Evolutionary conservation across 2,888 invertebrate genomes (phyloP).

Genomic region (Coronaproctus castanopsis): DNA sequence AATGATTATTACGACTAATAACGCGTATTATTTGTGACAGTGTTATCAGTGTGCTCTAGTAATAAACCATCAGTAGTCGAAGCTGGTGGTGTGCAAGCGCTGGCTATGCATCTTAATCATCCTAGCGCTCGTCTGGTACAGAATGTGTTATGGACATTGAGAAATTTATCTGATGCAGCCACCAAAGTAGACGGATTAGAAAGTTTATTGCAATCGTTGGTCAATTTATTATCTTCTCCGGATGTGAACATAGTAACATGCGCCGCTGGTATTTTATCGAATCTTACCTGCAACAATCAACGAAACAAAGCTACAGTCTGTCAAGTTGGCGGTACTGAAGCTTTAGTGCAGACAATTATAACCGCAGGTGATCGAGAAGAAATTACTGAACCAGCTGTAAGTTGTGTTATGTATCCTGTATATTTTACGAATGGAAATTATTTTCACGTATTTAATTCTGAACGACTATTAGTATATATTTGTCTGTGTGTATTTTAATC

Average conservation of each 20-base stretch:
- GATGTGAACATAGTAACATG: conserved; percentile 96
- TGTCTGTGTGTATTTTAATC: no score
- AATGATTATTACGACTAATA: no score
- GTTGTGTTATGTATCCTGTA: no score
- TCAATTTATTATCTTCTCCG: conserved; percentile 71
- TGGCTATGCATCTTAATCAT: conserved; percentile 87
- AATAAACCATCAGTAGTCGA: conserved; percentile 97
- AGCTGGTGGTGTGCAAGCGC: conserved; percentile 92
- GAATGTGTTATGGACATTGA: conserved; percentile 91
- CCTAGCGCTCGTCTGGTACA: conserved; percentile 83
- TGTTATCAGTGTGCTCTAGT: conserved; percentile 90
- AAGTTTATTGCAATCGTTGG: conserved; percentile 63
- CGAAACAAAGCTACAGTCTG: conserved; percentile 66
- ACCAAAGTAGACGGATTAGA: conserved; percentile 82
- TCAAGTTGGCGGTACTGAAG: conserved; percentile 82
- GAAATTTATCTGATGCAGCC: conserved; percentile 95
- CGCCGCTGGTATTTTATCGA: conserved; percentile 93
- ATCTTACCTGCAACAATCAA: conserved; percentile 98
- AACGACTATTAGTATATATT: no score
- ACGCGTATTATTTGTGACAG: no score
- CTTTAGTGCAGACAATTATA: conserved; percentile 78
- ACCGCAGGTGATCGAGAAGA: conserved; percentile 89
- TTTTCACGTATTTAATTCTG: no score
- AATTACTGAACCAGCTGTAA: conserved; percentile 89
- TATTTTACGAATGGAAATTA: neutral